Percentiles rank a stretch among this genome's conserved stretches.
phyloP scores from a whole-genome alignment of 2,888 invertebrate species.

The Eupithecia inturbata region DNA sequence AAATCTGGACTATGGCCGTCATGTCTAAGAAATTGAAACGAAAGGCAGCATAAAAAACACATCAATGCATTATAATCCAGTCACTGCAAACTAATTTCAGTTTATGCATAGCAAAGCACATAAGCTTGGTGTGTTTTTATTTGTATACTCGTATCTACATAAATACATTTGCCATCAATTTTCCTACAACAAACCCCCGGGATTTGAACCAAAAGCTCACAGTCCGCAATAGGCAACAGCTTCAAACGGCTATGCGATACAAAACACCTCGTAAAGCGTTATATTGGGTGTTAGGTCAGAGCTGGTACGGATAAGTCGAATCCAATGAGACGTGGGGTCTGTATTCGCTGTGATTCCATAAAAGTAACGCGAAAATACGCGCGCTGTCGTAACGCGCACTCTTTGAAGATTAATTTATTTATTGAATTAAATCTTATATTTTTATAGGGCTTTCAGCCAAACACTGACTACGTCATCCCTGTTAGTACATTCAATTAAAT shows the following conservation, averaged over 20 bases:
- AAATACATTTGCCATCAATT: background rate
- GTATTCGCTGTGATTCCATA: slow-evolving; percentile 5
- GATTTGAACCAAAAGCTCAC: background rate
- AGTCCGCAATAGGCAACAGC: background rate
- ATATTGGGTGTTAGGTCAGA: slow-evolving; percentile 30
- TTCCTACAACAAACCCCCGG: background rate
- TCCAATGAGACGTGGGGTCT: slow-evolving; percentile 45
- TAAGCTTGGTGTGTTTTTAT: background rate
- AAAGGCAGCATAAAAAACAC: background rate
- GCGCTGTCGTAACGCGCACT: background rate
- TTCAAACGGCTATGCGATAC: slow-evolving; percentile 8
- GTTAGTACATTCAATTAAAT: too few relatives aligned
- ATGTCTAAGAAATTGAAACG: background rate
- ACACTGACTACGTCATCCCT: too few relatives aligned
- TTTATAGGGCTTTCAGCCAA: background rate
- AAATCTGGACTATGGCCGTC: background rate
- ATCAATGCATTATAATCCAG: background rate
- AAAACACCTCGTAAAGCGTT: slow-evolving; percentile 20
- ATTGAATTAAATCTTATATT: background rate
- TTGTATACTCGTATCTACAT: too few relatives aligned
- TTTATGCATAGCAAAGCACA: too few relatives aligned
- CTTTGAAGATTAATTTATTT: background rate
- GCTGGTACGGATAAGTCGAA: slow-evolving; percentile 45
- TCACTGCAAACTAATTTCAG: background rate
- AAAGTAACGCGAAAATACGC: background rate